Evolutionary conservation across 2,113 vertebrate genomes (phyloP).

Genomic region (Otis tarda): DNA sequence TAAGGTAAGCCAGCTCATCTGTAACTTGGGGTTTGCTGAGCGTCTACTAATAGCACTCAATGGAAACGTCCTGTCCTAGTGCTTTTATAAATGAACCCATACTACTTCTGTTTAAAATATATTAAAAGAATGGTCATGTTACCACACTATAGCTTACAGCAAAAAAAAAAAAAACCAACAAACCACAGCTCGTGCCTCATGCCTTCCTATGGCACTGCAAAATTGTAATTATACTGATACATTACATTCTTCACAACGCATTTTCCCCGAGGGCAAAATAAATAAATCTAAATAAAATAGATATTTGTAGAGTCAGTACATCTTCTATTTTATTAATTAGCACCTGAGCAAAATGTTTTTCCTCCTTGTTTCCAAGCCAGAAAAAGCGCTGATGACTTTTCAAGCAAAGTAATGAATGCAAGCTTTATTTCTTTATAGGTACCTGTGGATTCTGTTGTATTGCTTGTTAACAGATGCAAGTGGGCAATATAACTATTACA

Average conservation of each 20-base stretch:
- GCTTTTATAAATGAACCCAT: conserved; percentile 10
- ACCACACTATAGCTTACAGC: background rate
- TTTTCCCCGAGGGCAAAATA: conserved; percentile 16
- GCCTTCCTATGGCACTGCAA: background rate
- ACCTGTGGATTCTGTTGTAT: conserved; percentile 71
- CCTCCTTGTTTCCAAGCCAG: background rate
- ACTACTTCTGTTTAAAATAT: conserved; percentile 6
- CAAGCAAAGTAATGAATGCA: conserved; percentile 51
- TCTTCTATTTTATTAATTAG: conserved; percentile 64
- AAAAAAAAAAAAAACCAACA: background rate
- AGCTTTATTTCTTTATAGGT: conserved; percentile 69
- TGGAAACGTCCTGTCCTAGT: conserved; percentile 1
- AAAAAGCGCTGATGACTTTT: conserved; percentile 51
- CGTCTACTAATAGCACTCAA: background rate
- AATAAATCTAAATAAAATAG: conserved; percentile 64
- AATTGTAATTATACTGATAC: conserved; percentile 46
- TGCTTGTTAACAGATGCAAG: conserved; percentile 73
- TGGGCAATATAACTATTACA: conserved; percentile 73
- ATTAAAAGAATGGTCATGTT: background rate
- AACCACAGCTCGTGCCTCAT: background rate
- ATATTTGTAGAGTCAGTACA: background rate
- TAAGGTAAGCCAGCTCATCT: background rate
- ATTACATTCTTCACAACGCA: background rate
- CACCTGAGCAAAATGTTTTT: conserved; percentile 42
- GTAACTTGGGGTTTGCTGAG: background rate